Evolutionary conservation across 2,113 vertebrate species (phyloP), one percentile per base, ranked within the genome.

Genomic region (Notothenia rossii): DNA sequence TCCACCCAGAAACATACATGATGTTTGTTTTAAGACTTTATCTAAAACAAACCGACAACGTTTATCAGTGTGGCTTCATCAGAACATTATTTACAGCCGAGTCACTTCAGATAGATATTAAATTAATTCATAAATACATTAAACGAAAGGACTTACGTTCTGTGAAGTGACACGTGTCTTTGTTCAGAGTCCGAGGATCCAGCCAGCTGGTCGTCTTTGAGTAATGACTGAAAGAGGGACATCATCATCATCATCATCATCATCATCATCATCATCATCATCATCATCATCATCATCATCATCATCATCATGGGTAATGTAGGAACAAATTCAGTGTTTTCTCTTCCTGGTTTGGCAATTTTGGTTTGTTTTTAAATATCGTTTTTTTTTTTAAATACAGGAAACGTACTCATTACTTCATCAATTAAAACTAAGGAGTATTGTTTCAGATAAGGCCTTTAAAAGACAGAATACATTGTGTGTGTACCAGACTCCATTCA

Each of bases 171-270:
- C 58, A 13, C 1, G 51, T 53, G 33, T 94, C 95, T 88, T 91
- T 93, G 85, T 59, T 93, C 59, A 76, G 92, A 36, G 84, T 58
- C 20, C 88, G 89, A 60, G 89, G 92, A 59, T 92, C 93, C 77
- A 88, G 74, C 94, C 95, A 95, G 82, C 90, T 92, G 73, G 92
- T 91, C 0, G 86, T 94, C 82, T 95, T 95, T 40, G 93, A 91
- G 60, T 88, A 82, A 62, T 94, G 94, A 86, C 95, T 95, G 90
- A 76, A 10, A 89, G 72, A 87, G 9, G 89, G 59, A 88, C 13
- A 36, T 6, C 3, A 11, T 75, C 49, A 60, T 56, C 54, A 60
- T 60, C 50, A 74, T 29, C 61, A 75, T 10, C 53, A 18, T 18
- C 50, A 18, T n/a, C n/a, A 22, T 48, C 46, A 48, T 48, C 46